These are phyloP conservation scores for Campylomormyrus tamandua DNA, from an alignment of 2,113 vertebrate species.

Conservation along the genomic window DNA sequence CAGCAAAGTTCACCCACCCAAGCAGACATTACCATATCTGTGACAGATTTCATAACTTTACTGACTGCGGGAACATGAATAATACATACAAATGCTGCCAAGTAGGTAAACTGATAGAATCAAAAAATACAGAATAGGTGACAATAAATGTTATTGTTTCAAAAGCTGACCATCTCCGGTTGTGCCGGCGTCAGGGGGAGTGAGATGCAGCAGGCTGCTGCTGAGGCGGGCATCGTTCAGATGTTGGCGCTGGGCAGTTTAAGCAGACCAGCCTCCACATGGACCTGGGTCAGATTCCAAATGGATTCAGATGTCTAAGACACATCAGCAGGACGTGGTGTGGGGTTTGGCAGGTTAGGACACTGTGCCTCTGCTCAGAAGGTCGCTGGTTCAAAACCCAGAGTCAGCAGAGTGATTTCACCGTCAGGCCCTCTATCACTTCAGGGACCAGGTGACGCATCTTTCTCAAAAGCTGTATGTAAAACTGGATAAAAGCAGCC, in stretches of 20 bases:
- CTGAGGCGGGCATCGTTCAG: not conserved
- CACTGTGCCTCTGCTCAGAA: not conserved
- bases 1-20: not conserved
- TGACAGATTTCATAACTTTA: constrained; percentile 25
- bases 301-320: not conserved
- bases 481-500: not conserved
- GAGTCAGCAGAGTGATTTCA: not conserved
- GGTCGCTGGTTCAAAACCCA: not conserved
- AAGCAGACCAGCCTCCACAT: not conserved
- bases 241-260: not conserved
- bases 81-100: constrained; percentile 11
- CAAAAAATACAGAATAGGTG: constrained; percentile 14
- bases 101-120: not conserved
- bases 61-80: constrained; percentile 21
- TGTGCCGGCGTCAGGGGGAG: not conserved
- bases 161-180: not conserved
- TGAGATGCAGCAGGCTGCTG: not conserved
- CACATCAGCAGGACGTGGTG: not conserved
- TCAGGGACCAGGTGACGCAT: not conserved
- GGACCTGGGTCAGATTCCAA: not conserved
- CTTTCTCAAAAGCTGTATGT: not conserved
- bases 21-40: constrained; percentile 13
- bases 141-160: constrained; percentile 7
- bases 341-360: not conserved
- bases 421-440: not conserved